phyloP scores from a whole-genome alignment of 2,888 invertebrate species.

The Caenorhabditis sp. region DNA sequence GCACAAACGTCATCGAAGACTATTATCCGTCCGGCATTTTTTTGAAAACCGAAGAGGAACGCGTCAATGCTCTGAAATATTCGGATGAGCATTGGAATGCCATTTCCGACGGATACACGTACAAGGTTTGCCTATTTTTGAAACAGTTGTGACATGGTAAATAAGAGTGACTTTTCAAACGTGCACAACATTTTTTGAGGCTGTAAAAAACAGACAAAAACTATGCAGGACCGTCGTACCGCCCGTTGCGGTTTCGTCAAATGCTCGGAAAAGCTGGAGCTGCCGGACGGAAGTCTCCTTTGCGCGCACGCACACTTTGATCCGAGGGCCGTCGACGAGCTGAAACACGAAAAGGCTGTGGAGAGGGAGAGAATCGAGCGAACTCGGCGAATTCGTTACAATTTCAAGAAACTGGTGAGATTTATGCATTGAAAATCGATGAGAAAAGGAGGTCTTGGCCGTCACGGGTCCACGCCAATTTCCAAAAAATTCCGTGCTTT shows the following conservation, averaged over 20 bases:
- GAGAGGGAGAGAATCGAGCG: too few species aligned
- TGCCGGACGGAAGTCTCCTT: neutral
- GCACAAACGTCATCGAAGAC: neutral
- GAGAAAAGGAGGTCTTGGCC: too few species aligned
- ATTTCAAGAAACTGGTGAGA: too few species aligned
- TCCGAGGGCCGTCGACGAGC: neutral
- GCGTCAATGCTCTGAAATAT: neutral
- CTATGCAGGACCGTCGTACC: neutral
- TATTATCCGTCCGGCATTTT: conserved; percentile 1
- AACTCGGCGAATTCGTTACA: too few species aligned
- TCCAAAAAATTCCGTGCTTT: too few species aligned
- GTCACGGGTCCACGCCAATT: too few species aligned
- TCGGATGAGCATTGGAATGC: neutral
- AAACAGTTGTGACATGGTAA: too few species aligned
- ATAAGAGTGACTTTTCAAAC: too few species aligned
- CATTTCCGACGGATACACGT: neutral
- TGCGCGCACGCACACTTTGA: neutral
- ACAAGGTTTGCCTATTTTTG: neutral
- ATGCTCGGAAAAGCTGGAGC: neutral
- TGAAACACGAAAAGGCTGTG: too few species aligned
- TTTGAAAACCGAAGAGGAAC: neutral
- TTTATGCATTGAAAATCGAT: too few species aligned
- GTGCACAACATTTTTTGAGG: too few species aligned
- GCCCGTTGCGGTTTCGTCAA: neutral
- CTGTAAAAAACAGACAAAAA: too few species aligned